These are phyloP conservation scores for Cairina moschata DNA, from an alignment of 2,113 vertebrate genomes.

Conservation along the genomic window DNA sequence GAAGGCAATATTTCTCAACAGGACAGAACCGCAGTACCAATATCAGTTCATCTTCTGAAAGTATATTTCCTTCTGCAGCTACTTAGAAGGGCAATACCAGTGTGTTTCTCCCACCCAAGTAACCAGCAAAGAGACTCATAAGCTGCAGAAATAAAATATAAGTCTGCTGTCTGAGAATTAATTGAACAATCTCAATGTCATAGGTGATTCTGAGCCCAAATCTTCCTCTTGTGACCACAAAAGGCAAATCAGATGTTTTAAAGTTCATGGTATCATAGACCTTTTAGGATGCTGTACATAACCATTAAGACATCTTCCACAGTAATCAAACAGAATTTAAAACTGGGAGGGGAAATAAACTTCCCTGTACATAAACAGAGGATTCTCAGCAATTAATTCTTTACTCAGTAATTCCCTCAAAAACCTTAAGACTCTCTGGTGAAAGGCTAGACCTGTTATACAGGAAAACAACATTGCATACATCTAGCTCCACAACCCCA, in stretches of 20 bases:
- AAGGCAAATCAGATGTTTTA: neutral
- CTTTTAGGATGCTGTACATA: neutral
- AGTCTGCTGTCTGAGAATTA: neutral
- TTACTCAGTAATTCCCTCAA: neutral
- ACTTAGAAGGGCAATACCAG: neutral
- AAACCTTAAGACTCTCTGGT: neutral
- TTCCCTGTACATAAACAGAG: neutral
- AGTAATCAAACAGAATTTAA: neutral
- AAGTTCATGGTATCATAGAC: neutral
- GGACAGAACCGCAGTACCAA: neutral
- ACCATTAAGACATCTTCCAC: neutral
- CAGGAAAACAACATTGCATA: neutral
- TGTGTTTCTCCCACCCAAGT: neutral
- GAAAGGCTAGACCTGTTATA: neutral
- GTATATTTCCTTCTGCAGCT: neutral
- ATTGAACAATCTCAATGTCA: neutral
- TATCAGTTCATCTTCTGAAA: neutral
- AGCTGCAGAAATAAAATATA: neutral
- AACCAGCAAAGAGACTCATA: neutral
- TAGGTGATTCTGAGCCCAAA: neutral
- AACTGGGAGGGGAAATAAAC: neutral
- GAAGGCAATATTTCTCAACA: neutral
- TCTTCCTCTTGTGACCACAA: neutral
- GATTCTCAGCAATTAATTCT: neutral
- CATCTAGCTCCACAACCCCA: neutral